Evolutionary conservation across 2,888 invertebrate species (phyloP), one percentile per base, ranked within the genome.

Genomic region (Charanyca ferruginea): DNA sequence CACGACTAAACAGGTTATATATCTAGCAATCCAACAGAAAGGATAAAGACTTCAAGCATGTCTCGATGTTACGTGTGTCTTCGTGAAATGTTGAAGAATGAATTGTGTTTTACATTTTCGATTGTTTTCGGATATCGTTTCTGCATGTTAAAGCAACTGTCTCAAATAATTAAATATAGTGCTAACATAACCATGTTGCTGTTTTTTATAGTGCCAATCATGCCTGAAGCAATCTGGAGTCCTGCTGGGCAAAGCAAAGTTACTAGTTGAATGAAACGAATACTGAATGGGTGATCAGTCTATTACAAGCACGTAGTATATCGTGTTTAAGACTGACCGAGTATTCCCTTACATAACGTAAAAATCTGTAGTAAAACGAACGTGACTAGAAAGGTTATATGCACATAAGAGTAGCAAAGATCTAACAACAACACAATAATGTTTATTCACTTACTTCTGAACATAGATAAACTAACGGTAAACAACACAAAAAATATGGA

Each of bases 371-470:
- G 58, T 62, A 54, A 66, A 59, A 7, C 18, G 16, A 6, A 74
- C 73, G 73, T 74, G 73, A 62, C 68, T 44, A 51, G 73, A 74
- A 73, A 73, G 13, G 42, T 38, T 38, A 69, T 47, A 25, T 52
- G 9, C 28, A 38, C 38, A 55, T 60, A 22, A 20, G 20, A 32
- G 25, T 9, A 4, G 13, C n/a, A 32, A 38, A 57, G 28, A 22
- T 18, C 18, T n/a, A 28, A 9, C 22, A 20, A 48, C 11, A 18
- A 23, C 11, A 35, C n/a, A n/a, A 28, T 13, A n/a, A 11, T 53
- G 55, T 73, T 66, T 73, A 67, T 67, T 67, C 62, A 62, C 73
- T 47, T 52, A 42, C 44, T 23, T 18, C 20, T 3, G 4, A 23
- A 23, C 42, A n/a, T 22, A 13, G 18, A 32, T 35, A 32, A 35